Evolutionary conservation across 2,888 invertebrate species (phyloP).

Genomic region (Uloborus plumipes): DNA sequence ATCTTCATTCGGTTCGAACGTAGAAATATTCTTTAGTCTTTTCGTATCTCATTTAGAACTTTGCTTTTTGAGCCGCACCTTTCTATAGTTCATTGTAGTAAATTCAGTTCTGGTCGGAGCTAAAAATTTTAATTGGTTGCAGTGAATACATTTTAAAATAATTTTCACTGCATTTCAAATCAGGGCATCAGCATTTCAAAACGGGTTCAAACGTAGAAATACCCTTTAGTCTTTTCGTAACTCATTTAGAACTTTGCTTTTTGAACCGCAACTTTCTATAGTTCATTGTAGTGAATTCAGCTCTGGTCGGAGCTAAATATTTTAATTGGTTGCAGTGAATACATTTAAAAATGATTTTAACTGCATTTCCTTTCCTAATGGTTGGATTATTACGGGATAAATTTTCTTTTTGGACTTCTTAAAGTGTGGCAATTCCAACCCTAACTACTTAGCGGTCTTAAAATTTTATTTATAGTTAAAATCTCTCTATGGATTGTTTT

Average conservation of each 20-base stretch:
- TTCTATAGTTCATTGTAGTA: too few species aligned
- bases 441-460: too few species aligned
- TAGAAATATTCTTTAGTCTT: background rate
- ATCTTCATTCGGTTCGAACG: too few species aligned
- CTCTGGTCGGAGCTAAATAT: background rate
- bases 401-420: too few species aligned
- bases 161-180: background rate
- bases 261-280: background rate
- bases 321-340: background rate
- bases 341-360: background rate
- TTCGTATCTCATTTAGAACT: background rate
- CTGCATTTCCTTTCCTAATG: background rate
- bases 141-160: background rate
- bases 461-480: too few species aligned
- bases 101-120: background rate
- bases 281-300: too few species aligned
- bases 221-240: background rate
- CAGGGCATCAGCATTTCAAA: too few species aligned
- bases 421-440: too few species aligned
- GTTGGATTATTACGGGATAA: too few species aligned
- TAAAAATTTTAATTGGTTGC: background rate
- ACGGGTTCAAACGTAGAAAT: too few species aligned
- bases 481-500: too few species aligned
- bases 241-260: background rate
- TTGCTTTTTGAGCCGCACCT: background rate